Evolutionary conservation across 2,797 vertebrate species (phyloP).

Genomic region (Galago senegalensis): DNA sequence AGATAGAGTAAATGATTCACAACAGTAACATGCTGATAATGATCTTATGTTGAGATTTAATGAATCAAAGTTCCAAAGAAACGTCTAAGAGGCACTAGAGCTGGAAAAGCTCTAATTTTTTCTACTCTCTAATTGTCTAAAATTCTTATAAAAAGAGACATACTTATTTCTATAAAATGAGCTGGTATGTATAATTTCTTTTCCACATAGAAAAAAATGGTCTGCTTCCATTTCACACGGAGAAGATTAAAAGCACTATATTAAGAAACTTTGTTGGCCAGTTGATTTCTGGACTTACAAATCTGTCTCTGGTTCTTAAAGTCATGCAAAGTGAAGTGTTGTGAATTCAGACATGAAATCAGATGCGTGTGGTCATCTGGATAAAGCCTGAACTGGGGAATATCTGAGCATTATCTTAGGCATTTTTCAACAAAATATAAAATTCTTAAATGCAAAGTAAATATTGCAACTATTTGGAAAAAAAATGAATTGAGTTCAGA

Average conservation of each 20-base stretch:
- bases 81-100: constrained; percentile 22
- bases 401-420: not conserved
- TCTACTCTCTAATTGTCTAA: constrained; percentile 14
- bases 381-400: not conserved
- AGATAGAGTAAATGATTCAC: constrained; percentile 60
- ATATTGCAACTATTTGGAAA: not conserved
- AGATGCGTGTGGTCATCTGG: not conserved
- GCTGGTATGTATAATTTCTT: not conserved
- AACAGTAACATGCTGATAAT: constrained; percentile 20
- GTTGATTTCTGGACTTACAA: not conserved
- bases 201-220: not conserved
- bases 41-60: constrained; percentile 14
- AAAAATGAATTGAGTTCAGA: not conserved
- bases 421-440: constrained; percentile 14
- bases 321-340: not conserved
- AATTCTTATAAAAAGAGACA: constrained; percentile 20
- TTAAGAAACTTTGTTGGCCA: not conserved
- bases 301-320: not conserved
- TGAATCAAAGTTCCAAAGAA: constrained; percentile 63
- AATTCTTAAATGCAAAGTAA: not conserved
- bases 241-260: not conserved
- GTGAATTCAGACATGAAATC: not conserved
- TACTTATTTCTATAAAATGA: not conserved
- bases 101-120: constrained; percentile 15
- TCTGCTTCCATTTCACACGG: constrained; percentile 15